These are phyloP conservation scores for Nycticryphes semicollaris DNA, from an alignment of 2,113 vertebrate genomes.

Conservation along the genomic window DNA sequence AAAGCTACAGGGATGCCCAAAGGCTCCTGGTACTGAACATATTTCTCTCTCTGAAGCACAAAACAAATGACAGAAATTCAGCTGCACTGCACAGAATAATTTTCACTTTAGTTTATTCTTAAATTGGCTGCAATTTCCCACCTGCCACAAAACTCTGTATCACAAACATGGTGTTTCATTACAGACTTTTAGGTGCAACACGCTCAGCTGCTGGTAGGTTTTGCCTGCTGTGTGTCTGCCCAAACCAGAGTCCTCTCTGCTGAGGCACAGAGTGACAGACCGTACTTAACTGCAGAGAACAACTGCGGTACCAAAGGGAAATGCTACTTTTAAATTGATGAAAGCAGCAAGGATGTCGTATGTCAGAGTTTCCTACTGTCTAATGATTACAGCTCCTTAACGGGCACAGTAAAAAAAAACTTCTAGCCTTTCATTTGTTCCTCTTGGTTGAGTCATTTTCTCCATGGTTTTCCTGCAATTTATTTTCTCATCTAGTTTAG, in stretches of 20 bases:
- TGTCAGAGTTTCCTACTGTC: background rate
- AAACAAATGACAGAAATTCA: background rate
- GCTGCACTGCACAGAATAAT: background rate
- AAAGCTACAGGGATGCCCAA: background rate
- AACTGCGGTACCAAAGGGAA: background rate
- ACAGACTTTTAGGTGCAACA: background rate
- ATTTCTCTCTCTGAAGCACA: background rate
- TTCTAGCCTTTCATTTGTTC: conserved; percentile 8
- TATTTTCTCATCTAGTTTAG: background rate
- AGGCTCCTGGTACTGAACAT: background rate
- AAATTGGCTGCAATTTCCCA: background rate
- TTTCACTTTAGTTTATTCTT: background rate
- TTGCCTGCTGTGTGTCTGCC: background rate
- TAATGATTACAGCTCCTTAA: conserved; percentile 20
- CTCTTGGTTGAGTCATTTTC: background rate
- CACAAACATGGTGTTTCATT: background rate
- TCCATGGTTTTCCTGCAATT: background rate
- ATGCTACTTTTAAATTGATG: background rate
- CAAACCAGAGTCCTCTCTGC: background rate
- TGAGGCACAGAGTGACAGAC: background rate
- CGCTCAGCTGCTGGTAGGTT: background rate
- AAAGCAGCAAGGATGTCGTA: background rate
- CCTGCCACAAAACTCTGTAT: background rate
- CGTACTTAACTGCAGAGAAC: background rate
- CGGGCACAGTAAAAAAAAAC: background rate